Evolutionary conservation across 2,888 invertebrate species (phyloP), one percentile per base, ranked within the genome.

Genomic region (Noctua comes): DNA sequence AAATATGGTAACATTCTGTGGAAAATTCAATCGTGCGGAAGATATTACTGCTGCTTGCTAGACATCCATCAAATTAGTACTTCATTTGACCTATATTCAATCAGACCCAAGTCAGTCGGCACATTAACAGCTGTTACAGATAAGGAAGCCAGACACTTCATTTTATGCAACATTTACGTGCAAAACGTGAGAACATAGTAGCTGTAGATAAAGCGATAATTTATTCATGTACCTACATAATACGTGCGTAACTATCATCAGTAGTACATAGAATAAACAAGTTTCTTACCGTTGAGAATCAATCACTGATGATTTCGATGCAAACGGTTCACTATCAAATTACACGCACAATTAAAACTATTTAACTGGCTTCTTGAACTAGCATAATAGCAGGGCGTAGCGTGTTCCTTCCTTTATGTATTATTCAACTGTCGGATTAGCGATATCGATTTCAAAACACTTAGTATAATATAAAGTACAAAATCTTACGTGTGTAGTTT

Each of bases 381-480:
- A 82, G 54, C 71, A 8, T 31, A 36, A 73, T 76, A 68, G 83
- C 87, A 88, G 91, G 91, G 93, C 89, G 92, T 90, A 92, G 90
- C 90, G 91, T 90, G 91, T 91, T 91, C 88, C 89, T 92, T 91
- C 89, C 91, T 90, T 76, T 81, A 89, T 89, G 80, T 89, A 89
- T 90, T 88, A 91, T 90, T 91, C 84, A 92, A 87, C 43, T 88
- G 75, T 76, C 76, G 83, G 91, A 91, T 90, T 87, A 90, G 76
- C 82, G 76, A 90, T 91, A 92, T 91, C 87, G 91, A 91, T 92
- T 93, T 87, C 87, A 90, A 85, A 90, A 87, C 81, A 86, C 78
- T 76, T 76, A 79, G 16, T 82, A 70, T 71, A 79, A 70, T 71
- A 79, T 43, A 59, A 82, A 75, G 65, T 74, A 81, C 48, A 73